Conservation (phyloP, 2,888 invertebrate species). For the Drosophila planitibia region DNA sequence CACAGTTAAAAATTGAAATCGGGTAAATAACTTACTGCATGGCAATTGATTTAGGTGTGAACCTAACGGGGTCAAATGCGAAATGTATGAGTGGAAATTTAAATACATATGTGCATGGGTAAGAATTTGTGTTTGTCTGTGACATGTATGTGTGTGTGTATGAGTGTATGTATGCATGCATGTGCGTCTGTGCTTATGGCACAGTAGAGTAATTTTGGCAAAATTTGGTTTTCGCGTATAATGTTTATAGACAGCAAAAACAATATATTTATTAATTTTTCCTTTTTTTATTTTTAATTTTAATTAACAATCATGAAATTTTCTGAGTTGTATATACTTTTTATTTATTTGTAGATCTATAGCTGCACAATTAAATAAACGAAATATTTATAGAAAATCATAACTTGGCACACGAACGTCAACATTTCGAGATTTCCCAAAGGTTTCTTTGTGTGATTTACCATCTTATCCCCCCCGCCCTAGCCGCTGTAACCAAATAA, state of each 20-base stretch:
- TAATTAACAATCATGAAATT: background rate
- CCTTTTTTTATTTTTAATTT: background rate
- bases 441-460: constrained; percentile 18
- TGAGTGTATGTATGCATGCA: constrained; percentile 15
- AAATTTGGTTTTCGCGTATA: background rate
- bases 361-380: background rate
- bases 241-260: background rate
- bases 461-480: background rate
- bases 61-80: constrained; percentile 68
- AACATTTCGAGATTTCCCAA: constrained; percentile 21
- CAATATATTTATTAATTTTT: background rate
- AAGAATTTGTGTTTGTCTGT: background rate
- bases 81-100: constrained; percentile 5
- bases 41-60: constrained; percentile 54
- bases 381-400: background rate
- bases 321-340: background rate
- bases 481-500: background rate
- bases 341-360: background rate
- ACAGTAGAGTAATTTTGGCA: background rate
- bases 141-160: background rate
- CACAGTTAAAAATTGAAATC: constrained; percentile 37
- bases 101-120: background rate
- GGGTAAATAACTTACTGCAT: constrained; percentile 32
- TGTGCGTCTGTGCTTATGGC: background rate
- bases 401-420: constrained; percentile 25